Percentiles rank a stretch among this genome's conserved stretches.
phyloP scores from a whole-genome alignment of 2,113 vertebrate genomes.

The Neomonachus schauinslandi region DNA sequence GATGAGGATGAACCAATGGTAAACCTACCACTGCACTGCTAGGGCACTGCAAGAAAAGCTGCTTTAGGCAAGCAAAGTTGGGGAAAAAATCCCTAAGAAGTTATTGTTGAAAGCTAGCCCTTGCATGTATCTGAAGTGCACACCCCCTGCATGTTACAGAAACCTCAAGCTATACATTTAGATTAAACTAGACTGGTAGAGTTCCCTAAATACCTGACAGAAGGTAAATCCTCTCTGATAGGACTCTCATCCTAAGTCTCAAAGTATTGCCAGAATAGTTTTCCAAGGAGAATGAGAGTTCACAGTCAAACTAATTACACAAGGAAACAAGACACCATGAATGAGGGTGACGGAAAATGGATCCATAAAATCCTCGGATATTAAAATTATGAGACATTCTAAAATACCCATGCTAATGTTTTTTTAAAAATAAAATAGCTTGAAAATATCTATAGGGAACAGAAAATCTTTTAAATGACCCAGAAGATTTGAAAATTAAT shows the following conservation, averaged over 20 bases:
- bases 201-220: neutral
- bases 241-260: neutral
- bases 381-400: neutral
- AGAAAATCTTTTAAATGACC: neutral
- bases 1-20: neutral
- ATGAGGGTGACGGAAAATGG: neutral
- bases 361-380: neutral
- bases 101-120: neutral
- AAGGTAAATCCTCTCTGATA: neutral
- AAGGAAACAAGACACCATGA: neutral
- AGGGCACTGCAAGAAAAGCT: neutral
- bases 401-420: neutral
- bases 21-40: neutral
- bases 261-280: neutral
- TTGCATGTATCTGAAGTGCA: neutral
- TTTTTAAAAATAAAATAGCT: neutral
- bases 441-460: neutral
- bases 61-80: neutral
- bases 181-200: neutral
- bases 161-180: neutral
- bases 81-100: neutral
- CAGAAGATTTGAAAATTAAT: conserved; percentile 23
- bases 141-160: neutral
- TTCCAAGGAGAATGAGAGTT: neutral
- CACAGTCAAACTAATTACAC: neutral